phyloP scores from a whole-genome alignment of 2,888 invertebrate species.

The Griposia aprilina region DNA sequence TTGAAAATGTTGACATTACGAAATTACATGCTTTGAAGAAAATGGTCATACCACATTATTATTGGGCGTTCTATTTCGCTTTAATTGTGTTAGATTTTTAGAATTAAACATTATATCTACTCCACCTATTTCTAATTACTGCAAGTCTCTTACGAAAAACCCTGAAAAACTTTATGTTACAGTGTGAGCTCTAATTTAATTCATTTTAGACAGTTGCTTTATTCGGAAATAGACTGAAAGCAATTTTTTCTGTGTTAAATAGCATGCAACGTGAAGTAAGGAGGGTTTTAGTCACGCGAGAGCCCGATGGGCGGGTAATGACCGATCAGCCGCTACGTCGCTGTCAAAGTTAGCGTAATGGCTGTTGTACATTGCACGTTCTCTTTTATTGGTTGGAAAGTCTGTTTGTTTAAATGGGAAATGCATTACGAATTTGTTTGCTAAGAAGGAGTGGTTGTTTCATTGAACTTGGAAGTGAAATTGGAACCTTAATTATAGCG shows the following conservation, averaged over 20 bases:
- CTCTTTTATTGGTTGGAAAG: constrained; percentile 30
- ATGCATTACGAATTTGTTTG: constrained; percentile 14
- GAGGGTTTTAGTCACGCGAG: constrained; percentile 60
- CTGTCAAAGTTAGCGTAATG: constrained; percentile 65
- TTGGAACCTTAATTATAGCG: too few relatives aligned
- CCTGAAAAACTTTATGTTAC: constrained; percentile 1
- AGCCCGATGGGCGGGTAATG: constrained; percentile 66
- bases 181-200: constrained; percentile 48
- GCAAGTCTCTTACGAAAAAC: too few relatives aligned
- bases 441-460: not conserved
- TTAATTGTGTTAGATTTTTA: too few relatives aligned
- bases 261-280: constrained; percentile 61
- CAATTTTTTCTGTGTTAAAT: constrained; percentile 62
- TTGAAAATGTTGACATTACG: not conserved
- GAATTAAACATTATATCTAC: too few relatives aligned
- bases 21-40: not conserved
- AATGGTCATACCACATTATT: not conserved
- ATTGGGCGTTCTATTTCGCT: too few relatives aligned
- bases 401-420: constrained; percentile 34
- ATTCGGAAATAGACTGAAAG: constrained; percentile 58
- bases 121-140: too few relatives aligned
- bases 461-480: not conserved
- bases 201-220: constrained; percentile 44
- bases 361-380: constrained; percentile 56
- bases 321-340: constrained; percentile 63